Percentiles rank a stretch among this genome's conserved stretches.
Conservation (phyloP, 2,888 invertebrate species). For the Hartigia nigra region DNA sequence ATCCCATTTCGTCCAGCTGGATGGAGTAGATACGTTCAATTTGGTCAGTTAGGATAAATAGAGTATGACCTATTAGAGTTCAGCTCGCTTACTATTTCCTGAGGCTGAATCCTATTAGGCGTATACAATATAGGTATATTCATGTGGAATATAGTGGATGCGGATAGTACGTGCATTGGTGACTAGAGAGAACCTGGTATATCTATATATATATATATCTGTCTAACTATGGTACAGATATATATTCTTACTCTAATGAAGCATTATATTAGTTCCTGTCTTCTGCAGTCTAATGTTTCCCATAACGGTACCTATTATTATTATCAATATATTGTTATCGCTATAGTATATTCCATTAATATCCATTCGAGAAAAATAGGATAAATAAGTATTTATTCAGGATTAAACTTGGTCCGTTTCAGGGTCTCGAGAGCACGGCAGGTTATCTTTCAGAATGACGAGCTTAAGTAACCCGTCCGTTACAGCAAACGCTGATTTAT, state of each 20-base stretch:
- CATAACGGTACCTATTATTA: background rate
- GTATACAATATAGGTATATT: slow-evolving; percentile 20
- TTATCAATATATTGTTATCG: background rate
- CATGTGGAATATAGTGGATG: background rate
- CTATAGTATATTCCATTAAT: background rate
- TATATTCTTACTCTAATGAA: background rate
- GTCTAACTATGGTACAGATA: background rate
- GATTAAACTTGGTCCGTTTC: background rate
- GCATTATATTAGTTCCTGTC: background rate
- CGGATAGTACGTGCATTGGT: background rate
- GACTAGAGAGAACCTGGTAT: background rate
- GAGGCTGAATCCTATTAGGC: slow-evolving; percentile 37
- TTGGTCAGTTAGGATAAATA: slow-evolving; percentile 35
- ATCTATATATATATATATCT: background rate
- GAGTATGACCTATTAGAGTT: slow-evolving; percentile 27
- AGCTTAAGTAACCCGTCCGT: slow-evolving; percentile 25
- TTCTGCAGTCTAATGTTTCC: background rate
- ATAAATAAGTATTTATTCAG: background rate
- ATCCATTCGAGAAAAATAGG: background rate
- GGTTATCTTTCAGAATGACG: slow-evolving; percentile 1
- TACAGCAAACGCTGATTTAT: slow-evolving; percentile 30
- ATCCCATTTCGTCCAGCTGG: slow-evolving; percentile 9
- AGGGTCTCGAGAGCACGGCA: background rate
- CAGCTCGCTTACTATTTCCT: slow-evolving; percentile 28
- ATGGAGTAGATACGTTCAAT: slow-evolving; percentile 34